Evolutionary conservation across 2,113 vertebrate species (phyloP).

Genomic region (Oreochromis aureus): DNA sequence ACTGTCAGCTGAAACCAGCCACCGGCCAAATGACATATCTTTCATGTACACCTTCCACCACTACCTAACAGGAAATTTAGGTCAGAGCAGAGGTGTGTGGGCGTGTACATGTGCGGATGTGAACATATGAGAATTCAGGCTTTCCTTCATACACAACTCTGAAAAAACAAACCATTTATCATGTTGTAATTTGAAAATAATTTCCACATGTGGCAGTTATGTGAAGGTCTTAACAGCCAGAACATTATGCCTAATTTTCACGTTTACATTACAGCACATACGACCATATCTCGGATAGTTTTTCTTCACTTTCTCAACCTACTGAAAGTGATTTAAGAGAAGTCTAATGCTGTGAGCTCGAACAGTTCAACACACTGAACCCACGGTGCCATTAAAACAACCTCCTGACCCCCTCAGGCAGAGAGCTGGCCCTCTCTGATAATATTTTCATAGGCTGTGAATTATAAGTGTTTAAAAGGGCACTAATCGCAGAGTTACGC

Average conservation of each 20-base stretch:
- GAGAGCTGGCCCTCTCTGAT: constrained; percentile 56
- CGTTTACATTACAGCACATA: constrained; percentile 48
- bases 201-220: constrained; percentile 63
- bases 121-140: constrained; percentile 33
- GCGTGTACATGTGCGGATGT: constrained; percentile 27
- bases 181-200: constrained; percentile 53
- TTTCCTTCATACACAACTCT: constrained; percentile 32
- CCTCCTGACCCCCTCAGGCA: constrained; percentile 64
- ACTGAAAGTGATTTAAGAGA: constrained; percentile 56
- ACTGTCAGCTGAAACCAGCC: constrained; percentile 53
- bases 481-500: constrained; percentile 53
- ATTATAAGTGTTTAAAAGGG: constrained; percentile 68
- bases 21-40: constrained; percentile 52
- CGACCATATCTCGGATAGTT: constrained; percentile 37
- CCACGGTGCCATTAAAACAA: constrained; percentile 60
- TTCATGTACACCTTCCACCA: constrained; percentile 56
- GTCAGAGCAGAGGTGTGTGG: constrained; percentile 46
- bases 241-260: constrained; percentile 53
- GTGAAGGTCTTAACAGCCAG: constrained; percentile 31
- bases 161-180: constrained; percentile 68
- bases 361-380: constrained; percentile 56
- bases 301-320: constrained; percentile 40
- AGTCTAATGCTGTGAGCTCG: constrained; percentile 30
- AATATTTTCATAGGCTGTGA: constrained; percentile 74
- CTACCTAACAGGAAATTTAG: constrained; percentile 63